Base-by-base conservation (phyloP, 2,797 vertebrate genomes). In the Micropoecilia bifurca region DNA sequence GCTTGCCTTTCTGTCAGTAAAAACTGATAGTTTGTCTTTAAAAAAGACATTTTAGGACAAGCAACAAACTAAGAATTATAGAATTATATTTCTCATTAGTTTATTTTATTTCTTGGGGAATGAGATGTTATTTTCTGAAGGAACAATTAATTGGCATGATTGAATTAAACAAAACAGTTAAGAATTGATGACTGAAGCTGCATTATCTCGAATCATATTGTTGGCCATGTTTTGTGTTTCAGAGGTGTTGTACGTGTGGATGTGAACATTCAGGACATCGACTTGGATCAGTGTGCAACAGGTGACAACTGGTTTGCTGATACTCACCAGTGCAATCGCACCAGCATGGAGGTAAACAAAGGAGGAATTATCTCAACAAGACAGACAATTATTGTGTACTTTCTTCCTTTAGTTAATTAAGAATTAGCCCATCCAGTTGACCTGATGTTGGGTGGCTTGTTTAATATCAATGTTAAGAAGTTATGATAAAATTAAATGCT, bases 171-270 rank as follows among this genome's bases (percentile, higher is more conserved):
- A 48, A 84, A 76, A 73, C n/a, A 30, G 28, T 3, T 4, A 45
- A 74, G 36, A 45, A 75, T 8, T 9, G 71, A 73, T 47, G 61
- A 77, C 68, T 71, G 6, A n/a, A 74, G n/a, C 18, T 20, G 2
- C 69, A 66, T 10, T 68, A 41, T 45, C 22, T 71, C 14, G 7
- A 41, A 36, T 28, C 10, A 36, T 75, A 28, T 84, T 73, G 57
- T 71, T 41, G 18, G 39, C 36, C 63, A 39, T 84, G 66, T 83
- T 59, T 86, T 48, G 3, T 68, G 25, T 82, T 20, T 87, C 82
- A 99, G 98, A 92, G 98, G 98, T 0, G 96, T 97, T 84, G 94
- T 99, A 80, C 96, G 96, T 76, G 95, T 98, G 91, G 98, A 99
- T 73, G 82, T 99, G 73, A 97, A 96, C 86, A 95, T 99, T 88